Conservation (phyloP, 2,797 vertebrate species). For the Avahi laniger region DNA sequence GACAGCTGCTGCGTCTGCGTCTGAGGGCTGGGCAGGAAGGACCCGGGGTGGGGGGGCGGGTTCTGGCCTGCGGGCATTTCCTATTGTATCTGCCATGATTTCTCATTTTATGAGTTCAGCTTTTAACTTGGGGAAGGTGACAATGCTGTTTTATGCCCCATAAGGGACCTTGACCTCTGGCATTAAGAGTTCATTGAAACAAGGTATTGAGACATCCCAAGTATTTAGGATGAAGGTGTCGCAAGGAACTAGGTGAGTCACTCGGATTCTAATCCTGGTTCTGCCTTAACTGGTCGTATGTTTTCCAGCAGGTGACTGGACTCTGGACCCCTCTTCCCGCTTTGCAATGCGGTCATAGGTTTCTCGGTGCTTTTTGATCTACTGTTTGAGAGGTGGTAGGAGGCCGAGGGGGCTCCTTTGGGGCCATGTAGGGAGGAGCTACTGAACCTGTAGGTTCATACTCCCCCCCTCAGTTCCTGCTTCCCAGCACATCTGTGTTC, state of each 20-base stretch:
- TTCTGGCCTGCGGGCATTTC: fast-evolving
- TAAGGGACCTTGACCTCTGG: background rate
- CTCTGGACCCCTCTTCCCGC: background rate
- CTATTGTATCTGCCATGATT: no score
- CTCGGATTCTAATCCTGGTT: background rate
- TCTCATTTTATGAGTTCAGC: background rate
- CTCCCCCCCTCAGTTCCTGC: fast-evolving
- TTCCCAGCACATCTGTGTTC: background rate
- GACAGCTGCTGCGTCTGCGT: fast-evolving
- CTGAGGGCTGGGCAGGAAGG: background rate
- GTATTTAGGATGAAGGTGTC: background rate
- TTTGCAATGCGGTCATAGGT: fast-evolving
- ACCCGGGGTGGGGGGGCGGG: no score
- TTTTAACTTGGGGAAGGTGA: background rate
- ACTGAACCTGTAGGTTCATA: no score
- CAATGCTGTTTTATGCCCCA: background rate
- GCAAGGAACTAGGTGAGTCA: background rate
- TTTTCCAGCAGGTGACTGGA: background rate
- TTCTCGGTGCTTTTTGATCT: background rate
- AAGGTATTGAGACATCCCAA: background rate
- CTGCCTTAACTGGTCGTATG: no score
- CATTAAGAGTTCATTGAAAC: background rate
- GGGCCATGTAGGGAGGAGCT: fast-evolving
- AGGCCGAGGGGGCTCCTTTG: background rate
- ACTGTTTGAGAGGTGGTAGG: background rate